Evolutionary conservation across 2,113 vertebrate species (phyloP).

Genomic region (Hylia prasina): DNA sequence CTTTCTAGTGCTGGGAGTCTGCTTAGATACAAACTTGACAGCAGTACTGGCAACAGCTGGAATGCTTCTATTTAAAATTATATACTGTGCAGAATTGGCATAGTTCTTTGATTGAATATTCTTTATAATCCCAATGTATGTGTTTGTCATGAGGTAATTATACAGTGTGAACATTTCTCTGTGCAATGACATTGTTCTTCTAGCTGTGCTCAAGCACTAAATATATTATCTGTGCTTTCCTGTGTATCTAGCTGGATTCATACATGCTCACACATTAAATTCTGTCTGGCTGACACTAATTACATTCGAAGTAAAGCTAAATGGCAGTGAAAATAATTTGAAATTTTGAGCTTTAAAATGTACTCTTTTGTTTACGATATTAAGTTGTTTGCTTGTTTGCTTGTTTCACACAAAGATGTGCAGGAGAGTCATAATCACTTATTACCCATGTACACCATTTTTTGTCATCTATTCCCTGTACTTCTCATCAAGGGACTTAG

Average conservation of each 20-base stretch:
- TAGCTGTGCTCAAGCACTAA: neutral
- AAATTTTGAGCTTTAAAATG: neutral
- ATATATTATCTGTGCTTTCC: neutral
- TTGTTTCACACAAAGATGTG: neutral
- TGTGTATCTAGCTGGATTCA: neutral
- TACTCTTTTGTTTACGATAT: neutral
- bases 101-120: constrained; percentile 13
- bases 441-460: neutral
- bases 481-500: neutral
- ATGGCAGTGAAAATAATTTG: neutral
- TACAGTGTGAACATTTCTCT: neutral
- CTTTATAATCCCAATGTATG: constrained; percentile 27
- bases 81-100: neutral
- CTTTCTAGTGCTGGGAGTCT: neutral
- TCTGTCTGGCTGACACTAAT: neutral
- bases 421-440: neutral
- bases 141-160: constrained; percentile 48
- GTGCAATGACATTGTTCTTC: neutral
- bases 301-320: neutral
- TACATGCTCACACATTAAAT: neutral
- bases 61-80: constrained; percentile 36
- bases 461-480: neutral
- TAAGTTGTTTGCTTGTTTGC: constrained; percentile 1
- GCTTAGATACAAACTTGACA: constrained; percentile 1
- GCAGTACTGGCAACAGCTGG: constrained; percentile 33